phyloP scores from a whole-genome alignment of 1,140 invertebrate species.

The Aporrectodea caliginosa region DNA sequence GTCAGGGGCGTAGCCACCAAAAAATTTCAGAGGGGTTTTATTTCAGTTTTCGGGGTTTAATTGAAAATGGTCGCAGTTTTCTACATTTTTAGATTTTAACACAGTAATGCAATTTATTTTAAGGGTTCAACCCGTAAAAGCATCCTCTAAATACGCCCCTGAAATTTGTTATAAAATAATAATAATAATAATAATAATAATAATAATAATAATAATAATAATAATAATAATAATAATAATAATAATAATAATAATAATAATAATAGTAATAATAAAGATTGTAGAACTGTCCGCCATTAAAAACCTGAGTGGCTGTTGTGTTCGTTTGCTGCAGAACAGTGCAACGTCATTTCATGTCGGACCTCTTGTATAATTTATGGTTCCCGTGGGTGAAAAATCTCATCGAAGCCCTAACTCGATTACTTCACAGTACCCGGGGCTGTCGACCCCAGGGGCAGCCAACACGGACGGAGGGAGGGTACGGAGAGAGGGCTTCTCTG shows the following conservation, averaged over 20 bases:
- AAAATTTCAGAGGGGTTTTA: no score
- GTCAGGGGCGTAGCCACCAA: no score
- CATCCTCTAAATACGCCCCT: no score
- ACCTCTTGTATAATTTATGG: constrained; percentile 92
- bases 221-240: constrained; percentile 8
- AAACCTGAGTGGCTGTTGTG: not conserved
- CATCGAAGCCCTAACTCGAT: not conserved
- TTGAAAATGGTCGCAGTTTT: no score
- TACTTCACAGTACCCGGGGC: not conserved
- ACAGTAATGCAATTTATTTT: no score
- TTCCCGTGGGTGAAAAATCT: not conserved
- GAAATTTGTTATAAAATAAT: not conserved
- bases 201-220: not conserved
- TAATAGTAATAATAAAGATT: not conserved
- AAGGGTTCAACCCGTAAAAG: no score
- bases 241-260: not conserved
- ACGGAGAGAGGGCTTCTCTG: no score
- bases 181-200: constrained; percentile 5
- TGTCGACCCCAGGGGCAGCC: not conserved
- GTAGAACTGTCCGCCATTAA: not conserved
- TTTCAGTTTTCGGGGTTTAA: no score
- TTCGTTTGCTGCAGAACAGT: constrained; percentile 68
- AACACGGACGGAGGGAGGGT: no score
- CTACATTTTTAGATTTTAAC: no score
- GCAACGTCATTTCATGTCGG: constrained; percentile 95